A percentile compares a stretch with the other conserved stretches of the same genome.
Evolutionary conservation across 2,113 vertebrate genomes (phyloP).

Genomic region (Acrocephalus kingi): DNA sequence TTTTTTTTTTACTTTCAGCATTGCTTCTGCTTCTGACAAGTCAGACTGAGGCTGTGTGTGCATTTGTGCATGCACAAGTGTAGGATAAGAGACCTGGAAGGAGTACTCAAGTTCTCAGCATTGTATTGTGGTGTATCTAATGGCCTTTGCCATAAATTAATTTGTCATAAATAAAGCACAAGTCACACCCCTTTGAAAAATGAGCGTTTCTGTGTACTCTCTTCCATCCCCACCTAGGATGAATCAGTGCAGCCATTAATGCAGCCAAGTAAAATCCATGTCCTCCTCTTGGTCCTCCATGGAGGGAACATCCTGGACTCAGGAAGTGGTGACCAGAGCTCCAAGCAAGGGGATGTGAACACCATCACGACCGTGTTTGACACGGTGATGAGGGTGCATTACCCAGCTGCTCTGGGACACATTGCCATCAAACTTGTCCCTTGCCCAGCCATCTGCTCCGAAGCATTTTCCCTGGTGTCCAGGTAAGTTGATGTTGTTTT

Average conservation of each 20-base stretch:
- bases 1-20: neutral
- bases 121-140: neutral
- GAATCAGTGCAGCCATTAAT: conserved; percentile 79
- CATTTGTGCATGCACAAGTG: neutral
- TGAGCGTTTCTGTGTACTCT: neutral
- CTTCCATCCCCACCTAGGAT: conserved; percentile 73
- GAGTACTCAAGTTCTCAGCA: neutral
- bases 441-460: conserved; percentile 93
- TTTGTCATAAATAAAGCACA: neutral
- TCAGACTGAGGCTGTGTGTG: neutral
- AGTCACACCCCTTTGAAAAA: neutral
- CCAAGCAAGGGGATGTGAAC: conserved; percentile 95
- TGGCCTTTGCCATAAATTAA: neutral
- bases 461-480: conserved; percentile 94
- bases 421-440: conserved; percentile 93
- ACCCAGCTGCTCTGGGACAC: conserved; percentile 90
- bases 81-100: neutral
- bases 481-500: conserved; percentile 75
- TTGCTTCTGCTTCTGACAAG: neutral
- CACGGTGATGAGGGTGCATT: conserved; percentile 94
- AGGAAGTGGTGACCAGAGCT: conserved; percentile 91
- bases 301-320: conserved; percentile 97
- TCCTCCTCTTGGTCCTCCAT: conserved; percentile 91
- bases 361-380: conserved; percentile 91
- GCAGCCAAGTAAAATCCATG: conserved; percentile 89